Percentiles rank a stretch among this genome's conserved stretches.
phyloP scores from a whole-genome alignment of 2,888 invertebrate genomes.

The Exephanes ischioxanthus region DNA sequence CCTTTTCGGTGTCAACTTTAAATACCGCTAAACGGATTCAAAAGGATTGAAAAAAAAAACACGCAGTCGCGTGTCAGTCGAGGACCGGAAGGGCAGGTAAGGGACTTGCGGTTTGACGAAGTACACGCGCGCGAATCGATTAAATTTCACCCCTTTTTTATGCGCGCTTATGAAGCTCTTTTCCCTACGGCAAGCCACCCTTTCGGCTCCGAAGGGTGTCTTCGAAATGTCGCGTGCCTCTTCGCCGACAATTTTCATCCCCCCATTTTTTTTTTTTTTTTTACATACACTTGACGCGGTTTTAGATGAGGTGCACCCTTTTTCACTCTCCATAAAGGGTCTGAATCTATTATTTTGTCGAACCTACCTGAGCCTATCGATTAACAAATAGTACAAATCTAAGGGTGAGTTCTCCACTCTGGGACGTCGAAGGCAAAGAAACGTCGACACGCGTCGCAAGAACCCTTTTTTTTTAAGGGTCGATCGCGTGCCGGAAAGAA shows the following conservation, averaged over 20 bases:
- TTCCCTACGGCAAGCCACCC: slow-evolving; percentile 67
- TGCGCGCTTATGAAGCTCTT: slow-evolving; percentile 29
- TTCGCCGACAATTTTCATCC: slow-evolving; percentile 35
- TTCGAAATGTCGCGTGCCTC: slow-evolving; percentile 76
- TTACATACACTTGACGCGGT: slow-evolving; percentile 49
- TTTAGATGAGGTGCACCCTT: slow-evolving; percentile 4
- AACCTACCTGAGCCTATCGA: slow-evolving; percentile 28
- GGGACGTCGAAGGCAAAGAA: not conserved
- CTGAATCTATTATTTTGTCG: not conserved
- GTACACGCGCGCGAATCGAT: slow-evolving; percentile 73
- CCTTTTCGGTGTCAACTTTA: slow-evolving; percentile 15
- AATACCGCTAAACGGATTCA: slow-evolving; percentile 10
- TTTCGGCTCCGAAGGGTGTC: slow-evolving; percentile 66
- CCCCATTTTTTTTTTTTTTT: slow-evolving; percentile 31
- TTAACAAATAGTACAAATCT: slow-evolving; percentile 13
- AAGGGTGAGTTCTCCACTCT: not conserved
- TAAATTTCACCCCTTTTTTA: slow-evolving; percentile 78
- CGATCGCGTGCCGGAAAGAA: not conserved
- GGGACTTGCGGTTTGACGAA: slow-evolving; percentile 65
- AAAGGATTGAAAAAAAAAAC: slow-evolving; percentile 23
- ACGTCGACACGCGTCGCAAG: not conserved
- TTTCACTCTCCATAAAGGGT: not conserved
- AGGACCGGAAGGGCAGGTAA: slow-evolving; percentile 63
- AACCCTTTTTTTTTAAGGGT: slow-evolving; percentile 2
- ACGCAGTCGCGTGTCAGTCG: slow-evolving; percentile 73